Percentiles rank a stretch among this genome's conserved stretches.
phyloP scores from a whole-genome alignment of 2,113 vertebrate genomes.

The Choloepus hoffmanni region DNA sequence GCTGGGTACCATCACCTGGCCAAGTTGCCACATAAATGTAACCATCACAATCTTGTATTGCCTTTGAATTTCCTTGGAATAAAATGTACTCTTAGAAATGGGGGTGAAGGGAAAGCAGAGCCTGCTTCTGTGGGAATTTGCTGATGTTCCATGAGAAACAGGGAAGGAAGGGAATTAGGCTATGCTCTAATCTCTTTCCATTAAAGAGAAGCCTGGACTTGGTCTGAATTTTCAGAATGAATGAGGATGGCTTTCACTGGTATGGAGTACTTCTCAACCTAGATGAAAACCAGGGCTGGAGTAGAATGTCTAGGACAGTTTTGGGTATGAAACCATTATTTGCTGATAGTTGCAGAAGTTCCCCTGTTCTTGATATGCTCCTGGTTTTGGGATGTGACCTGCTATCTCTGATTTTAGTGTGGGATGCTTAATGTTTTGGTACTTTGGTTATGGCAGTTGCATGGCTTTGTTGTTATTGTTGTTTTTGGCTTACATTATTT shows the following conservation, averaged over 20 bases:
- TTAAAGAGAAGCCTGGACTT: fast-evolving
- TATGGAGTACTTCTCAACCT: background rate
- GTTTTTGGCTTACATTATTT: background rate
- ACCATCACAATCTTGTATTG: background rate
- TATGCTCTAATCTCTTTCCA: background rate
- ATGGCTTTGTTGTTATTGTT: background rate
- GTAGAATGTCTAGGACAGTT: background rate
- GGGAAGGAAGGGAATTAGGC: background rate
- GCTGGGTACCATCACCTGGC: too few species aligned
- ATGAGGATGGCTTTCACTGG: too few species aligned
- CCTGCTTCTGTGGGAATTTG: background rate
- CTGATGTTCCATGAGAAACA: background rate
- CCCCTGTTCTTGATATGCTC: background rate
- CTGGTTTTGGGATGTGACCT: background rate
- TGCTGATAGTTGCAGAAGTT: background rate
- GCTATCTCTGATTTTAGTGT: background rate
- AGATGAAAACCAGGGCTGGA: background rate
- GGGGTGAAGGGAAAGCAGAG: background rate
- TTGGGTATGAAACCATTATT: background rate
- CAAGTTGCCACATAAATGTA: too few species aligned
- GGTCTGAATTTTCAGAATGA: background rate
- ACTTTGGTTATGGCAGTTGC: background rate
- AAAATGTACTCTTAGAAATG: background rate
- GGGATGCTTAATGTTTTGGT: background rate
- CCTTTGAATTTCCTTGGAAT: background rate